These are phyloP conservation scores for Arnoldichthys spilopterus DNA, from an alignment of 2,797 vertebrate genomes.

Conservation along the genomic window DNA sequence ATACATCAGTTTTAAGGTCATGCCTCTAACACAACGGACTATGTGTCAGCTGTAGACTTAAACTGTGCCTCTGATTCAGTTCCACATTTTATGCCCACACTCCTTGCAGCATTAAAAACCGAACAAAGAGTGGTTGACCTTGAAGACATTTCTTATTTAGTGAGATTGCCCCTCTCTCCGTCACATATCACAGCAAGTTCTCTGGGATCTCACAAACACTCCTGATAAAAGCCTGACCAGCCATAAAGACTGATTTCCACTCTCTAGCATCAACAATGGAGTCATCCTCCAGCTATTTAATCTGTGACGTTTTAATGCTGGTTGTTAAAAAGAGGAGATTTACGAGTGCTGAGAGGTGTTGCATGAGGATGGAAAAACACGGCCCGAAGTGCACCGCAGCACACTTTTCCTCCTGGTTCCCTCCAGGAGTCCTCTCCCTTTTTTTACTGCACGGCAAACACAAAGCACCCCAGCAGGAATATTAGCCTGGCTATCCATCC, in stretches of 20 bases:
- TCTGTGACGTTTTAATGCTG: slow-evolving; percentile 72
- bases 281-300: slow-evolving; percentile 71
- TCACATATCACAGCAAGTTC: slow-evolving; percentile 51
- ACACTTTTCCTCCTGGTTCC: slow-evolving; percentile 55
- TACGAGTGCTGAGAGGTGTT: slow-evolving; percentile 70
- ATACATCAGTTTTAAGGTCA: neutral
- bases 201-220: slow-evolving; percentile 56
- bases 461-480: slow-evolving; percentile 34
- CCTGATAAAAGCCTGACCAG: slow-evolving; percentile 60
- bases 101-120: neutral
- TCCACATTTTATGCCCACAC: neutral
- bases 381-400: slow-evolving; percentile 53
- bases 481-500: slow-evolving; percentile 37
- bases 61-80: neutral
- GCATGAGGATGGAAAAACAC: slow-evolving; percentile 74
- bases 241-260: slow-evolving; percentile 63
- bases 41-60: neutral
- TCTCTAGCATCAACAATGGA: slow-evolving; percentile 65
- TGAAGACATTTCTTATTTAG: slow-evolving; percentile 60
- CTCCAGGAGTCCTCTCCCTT: slow-evolving; percentile 40
- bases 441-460: slow-evolving; percentile 38
- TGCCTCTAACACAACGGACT: neutral
- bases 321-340: slow-evolving; percentile 72
- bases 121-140: slow-evolving; percentile 11
- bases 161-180: slow-evolving; percentile 53